Base-by-base conservation (phyloP, 2,888 invertebrate genomes). In the Blastobasis lacticolella region DNA sequence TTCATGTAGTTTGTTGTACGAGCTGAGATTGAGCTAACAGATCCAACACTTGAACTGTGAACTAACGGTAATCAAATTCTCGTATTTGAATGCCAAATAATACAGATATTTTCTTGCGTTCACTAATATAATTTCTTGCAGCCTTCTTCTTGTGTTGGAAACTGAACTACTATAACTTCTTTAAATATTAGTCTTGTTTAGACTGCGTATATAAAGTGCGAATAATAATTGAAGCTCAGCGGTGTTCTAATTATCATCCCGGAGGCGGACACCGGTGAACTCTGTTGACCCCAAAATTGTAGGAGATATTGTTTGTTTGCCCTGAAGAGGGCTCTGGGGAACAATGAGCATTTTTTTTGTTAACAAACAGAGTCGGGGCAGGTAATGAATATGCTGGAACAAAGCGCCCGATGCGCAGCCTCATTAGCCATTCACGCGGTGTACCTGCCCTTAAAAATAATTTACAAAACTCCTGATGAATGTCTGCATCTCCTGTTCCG, bases 341-440 rank as follows among this genome's bases (percentile, higher is more conserved):
- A 80, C 78, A 81, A 81, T 72, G 64, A 75, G 73, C 66, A 69
- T 60, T 76, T 81, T 23, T 79, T 79, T 81, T 73, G 75, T 69
- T 68, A 75, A 73, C 74, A 75, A 73, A 76, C 70, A 68, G 69
- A 69, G 71, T 74, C 76, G 71, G 57, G 64, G 64, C 78, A 81
- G 80, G 81, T 85, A 84, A 85, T 86, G 82, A 83, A 82, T 84
- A 83, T 81, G 75, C 81, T 71, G 75, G 68, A 82, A 84, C 83
- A 86, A 85, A 82, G 79, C 64, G 58, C 69, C 71, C 64, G 72
- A 79, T 78, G 70, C 75, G 66, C 66, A 64, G 69, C 63, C 79
- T 85, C 84, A 83, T 87, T 85, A 85, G 72, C 73, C 66, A 85
- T 86, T 85, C 85, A 71, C 68, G 70, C 57, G 71, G 63, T 69